Conservation (phyloP, 2,113 vertebrate genomes). For the Aleadryas rufinucha region DNA sequence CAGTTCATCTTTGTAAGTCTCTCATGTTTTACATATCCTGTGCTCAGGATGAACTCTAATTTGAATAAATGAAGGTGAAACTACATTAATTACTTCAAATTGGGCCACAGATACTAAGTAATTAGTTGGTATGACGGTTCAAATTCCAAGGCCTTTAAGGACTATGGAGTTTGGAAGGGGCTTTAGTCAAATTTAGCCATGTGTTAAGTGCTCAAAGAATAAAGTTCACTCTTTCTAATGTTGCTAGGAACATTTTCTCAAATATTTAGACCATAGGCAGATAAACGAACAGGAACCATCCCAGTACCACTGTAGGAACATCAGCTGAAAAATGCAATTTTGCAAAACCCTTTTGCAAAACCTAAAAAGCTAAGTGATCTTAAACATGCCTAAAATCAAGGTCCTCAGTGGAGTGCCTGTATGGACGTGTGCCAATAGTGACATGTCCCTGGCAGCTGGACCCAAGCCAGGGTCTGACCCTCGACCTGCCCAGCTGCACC, state of each 20-base stretch:
- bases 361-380: not conserved
- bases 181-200: not conserved
- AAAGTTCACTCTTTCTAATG: not conserved
- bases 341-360: not conserved
- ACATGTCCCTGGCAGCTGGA: not conserved
- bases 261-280: not conserved
- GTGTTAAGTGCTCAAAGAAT: not conserved
- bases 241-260: not conserved
- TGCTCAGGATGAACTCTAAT: not conserved
- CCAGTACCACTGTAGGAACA: not conserved
- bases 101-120: not conserved
- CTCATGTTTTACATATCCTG: not conserved
- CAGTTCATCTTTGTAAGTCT: not conserved
- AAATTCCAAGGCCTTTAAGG: not conserved
- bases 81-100: not conserved
- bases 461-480: not conserved
- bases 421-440: not conserved
- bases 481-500: not conserved
- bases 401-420: not conserved
- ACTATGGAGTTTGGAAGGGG: not conserved
- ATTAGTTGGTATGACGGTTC: not conserved
- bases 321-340: not conserved
- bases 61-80: constrained; percentile 13
- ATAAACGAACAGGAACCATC: not conserved
- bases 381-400: not conserved